Base-by-base conservation (phyloP, 2,113 vertebrate genomes). In the Nerophis lumbriciformis region DNA sequence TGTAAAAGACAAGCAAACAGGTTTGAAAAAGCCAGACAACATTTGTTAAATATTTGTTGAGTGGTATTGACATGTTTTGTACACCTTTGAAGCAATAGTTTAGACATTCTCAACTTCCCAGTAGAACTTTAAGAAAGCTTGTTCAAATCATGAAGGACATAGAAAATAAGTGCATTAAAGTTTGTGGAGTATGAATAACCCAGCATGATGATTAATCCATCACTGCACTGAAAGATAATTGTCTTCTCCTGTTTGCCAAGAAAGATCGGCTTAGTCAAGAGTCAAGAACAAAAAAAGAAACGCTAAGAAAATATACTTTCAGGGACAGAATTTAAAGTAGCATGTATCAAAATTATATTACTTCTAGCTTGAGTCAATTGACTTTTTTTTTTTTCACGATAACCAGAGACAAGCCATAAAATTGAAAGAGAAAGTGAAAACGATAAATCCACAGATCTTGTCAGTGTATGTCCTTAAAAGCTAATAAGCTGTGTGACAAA, bases 231-330 rank as follows among this genome's bases (percentile, higher is more conserved):
- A 5, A 52, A 54, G 53, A 69, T 66, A 75, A 28, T 52, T 28
- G 19, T 52, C 50, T 15, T 13, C 64, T 69, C 53, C 50, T 62
- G 63, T 83, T 73, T 80, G 71, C 77, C 68, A 61, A 63, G n/a
- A 36, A 61, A 79, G 63, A 79, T 74, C 67, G 74, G 63, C 59
- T 61, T 59, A 39, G 55, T 36, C 39, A 55, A 65, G 68, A 73
- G 73, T 48, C 60, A 59, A 84, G 59, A 54, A 28, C 4, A 52
- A 52, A 51, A 39, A 39, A 39, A 2, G 28, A 28, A 7, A 39
- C 8, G 2, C 38, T 39, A 7, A 1, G 39, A 42, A 28, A 42
- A 42, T 42, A 9, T 8, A 42, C 39, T 42, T 42, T 8, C 39
- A 42, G 8, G 10, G 39, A 42, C 6, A 1, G 39, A 42, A 42